Conservation (phyloP, 2,888 invertebrate genomes). For the Caenorhabditis plicata region DNA sequence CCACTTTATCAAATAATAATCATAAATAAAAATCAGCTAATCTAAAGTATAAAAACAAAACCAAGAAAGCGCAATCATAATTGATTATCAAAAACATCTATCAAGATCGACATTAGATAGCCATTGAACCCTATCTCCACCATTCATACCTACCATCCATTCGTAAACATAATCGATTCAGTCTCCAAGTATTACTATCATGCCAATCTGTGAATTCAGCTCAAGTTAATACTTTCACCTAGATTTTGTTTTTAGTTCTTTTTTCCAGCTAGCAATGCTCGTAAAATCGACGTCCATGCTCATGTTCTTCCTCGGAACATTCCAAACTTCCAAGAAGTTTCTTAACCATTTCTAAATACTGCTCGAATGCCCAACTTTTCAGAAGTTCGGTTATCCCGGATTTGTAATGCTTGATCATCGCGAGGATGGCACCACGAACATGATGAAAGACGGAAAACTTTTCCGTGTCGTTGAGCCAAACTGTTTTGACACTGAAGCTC, state of each 20-base stretch:
- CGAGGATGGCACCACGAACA: conserved; percentile 65
- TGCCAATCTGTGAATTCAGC: conserved; percentile 24
- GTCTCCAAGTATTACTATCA: no score
- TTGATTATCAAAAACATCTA: no score
- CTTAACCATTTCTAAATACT: not conserved
- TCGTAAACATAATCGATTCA: no score
- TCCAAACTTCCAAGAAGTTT: conserved; percentile 70
- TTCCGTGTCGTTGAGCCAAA: conserved; percentile 69
- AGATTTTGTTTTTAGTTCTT: not conserved
- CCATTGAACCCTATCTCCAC: no score
- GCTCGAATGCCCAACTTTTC: conserved; percentile 12
- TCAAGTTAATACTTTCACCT: conserved; percentile 8
- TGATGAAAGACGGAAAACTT: conserved; percentile 70
- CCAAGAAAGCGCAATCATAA: no score
- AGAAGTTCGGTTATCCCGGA: conserved; percentile 71
- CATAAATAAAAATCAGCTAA: no score
- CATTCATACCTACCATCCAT: no score
- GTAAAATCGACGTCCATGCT: conserved; percentile 70
- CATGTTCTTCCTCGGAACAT: conserved; percentile 70
- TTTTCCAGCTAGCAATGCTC: conserved; percentile 3
- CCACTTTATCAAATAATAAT: no score
- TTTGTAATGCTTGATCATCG: conserved; percentile 68
- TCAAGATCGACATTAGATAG: no score
- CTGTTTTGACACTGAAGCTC: conserved; percentile 69
- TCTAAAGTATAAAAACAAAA: no score